Percentiles rank a stretch among this genome's conserved stretches.
Evolutionary conservation across 2,888 invertebrate genomes (phyloP).

Genomic region (Clistopyga incitator): DNA sequence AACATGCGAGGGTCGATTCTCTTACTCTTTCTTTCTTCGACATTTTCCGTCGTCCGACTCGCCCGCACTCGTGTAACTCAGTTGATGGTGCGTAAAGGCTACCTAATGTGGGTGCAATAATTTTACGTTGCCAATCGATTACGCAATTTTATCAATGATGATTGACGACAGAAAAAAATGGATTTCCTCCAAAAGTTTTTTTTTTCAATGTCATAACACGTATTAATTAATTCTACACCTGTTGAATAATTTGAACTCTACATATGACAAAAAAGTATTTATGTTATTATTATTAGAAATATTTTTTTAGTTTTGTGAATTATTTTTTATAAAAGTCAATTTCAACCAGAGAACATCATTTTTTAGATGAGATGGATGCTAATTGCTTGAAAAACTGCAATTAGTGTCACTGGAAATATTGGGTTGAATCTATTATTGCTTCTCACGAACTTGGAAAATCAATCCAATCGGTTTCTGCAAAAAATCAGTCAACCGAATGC

Average conservation of each 20-base stretch:
- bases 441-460: too few species aligned
- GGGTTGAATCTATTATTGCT: too few species aligned
- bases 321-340: too few species aligned
- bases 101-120: constrained; percentile 56
- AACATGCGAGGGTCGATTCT: constrained; percentile 73
- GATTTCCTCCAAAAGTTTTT: not conserved
- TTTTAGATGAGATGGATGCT: too few species aligned
- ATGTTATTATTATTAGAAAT: too few species aligned
- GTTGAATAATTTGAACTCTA: not conserved
- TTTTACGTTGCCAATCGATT: constrained; percentile 14
- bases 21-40: constrained; percentile 52
- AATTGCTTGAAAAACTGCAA: too few species aligned
- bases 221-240: constrained; percentile 3
- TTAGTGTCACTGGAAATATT: too few species aligned
- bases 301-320: too few species aligned
- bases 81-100: not conserved
- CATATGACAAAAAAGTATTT: too few species aligned
- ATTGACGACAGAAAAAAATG: constrained; percentile 23
- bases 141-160: constrained; percentile 3
- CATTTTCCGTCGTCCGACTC: constrained; percentile 43
- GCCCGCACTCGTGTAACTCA: constrained; percentile 35
- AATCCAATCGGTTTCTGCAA: too few species aligned
- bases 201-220: not conserved
- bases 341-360: too few species aligned
- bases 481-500: too few species aligned